phyloP scores from a whole-genome alignment of 2,113 vertebrate genomes.

The Glaucidium brasilianum region DNA sequence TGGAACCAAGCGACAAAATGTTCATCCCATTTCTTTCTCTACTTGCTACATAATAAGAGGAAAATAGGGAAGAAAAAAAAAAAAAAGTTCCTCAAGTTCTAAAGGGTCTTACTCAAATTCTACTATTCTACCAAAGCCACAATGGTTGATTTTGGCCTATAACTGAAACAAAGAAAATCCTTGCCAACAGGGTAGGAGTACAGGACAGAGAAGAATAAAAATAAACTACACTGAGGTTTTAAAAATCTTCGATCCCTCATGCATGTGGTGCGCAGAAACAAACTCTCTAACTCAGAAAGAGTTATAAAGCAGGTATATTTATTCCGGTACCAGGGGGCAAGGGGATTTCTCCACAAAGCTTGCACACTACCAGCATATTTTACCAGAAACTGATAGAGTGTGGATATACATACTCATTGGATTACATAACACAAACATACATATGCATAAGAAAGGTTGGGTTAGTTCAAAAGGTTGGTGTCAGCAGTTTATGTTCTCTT shows the following conservation, averaged over 20 bases:
- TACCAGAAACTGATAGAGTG: too few species aligned
- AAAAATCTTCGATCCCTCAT: not conserved
- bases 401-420: too few species aligned
- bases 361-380: too few species aligned
- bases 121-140: not conserved
- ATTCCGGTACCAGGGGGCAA: too few species aligned
- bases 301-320: too few species aligned
- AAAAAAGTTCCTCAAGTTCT: fast-evolving
- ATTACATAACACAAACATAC: too few species aligned
- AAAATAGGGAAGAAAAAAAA: fast-evolving
- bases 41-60: not conserved
- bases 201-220: not conserved
- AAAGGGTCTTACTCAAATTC: not conserved
- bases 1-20: not conserved
- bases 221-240: not conserved
- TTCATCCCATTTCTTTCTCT: not conserved
- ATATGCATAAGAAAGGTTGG: too few species aligned
- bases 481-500: too few species aligned
- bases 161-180: not conserved
- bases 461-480: too few species aligned
- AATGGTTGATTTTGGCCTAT: not conserved
- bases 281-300: too few species aligned
- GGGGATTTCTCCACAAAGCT: too few species aligned
- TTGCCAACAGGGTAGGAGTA: not conserved
- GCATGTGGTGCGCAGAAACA: not conserved